Conservation (phyloP, 2,113 vertebrate genomes). For the Chionomys nivalis region DNA sequence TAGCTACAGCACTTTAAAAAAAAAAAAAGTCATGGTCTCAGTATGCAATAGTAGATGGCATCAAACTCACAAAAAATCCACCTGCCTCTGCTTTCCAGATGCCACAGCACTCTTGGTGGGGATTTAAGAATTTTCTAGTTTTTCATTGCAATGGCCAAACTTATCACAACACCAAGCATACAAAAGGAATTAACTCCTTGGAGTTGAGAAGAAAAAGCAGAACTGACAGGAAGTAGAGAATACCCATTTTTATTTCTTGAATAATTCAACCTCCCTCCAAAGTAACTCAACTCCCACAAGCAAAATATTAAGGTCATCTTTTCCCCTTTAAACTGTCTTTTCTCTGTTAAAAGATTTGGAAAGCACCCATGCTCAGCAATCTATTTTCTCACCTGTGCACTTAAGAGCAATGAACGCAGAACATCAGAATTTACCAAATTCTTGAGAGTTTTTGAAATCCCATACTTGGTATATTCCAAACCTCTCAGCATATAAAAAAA, state of each 20-base stretch:
- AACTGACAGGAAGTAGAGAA: neutral
- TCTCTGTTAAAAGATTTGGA: neutral
- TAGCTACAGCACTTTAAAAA: neutral
- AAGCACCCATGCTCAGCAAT: neutral
- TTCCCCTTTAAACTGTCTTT: neutral
- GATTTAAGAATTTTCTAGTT: neutral
- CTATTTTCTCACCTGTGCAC: neutral
- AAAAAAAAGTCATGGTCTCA: neutral
- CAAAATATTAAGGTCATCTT: neutral
- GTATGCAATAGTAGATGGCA: neutral
- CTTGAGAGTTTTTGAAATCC: neutral
- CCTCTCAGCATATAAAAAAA: neutral
- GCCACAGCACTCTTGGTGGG: neutral
- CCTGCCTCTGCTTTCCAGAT: neutral
- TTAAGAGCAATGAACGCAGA: neutral
- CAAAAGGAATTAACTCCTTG: neutral
- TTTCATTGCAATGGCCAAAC: neutral
- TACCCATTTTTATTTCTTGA: neutral
- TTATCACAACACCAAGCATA: neutral
- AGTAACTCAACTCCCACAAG: neutral
- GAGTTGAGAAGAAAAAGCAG: neutral
- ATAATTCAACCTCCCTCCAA: conserved; percentile 2
- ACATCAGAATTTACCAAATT: neutral
- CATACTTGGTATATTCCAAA: neutral
- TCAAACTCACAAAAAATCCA: neutral